A percentile compares a stretch with the other conserved stretches of the same genome.
Evolutionary conservation across 2,797 vertebrate species (phyloP).

Genomic region (Ceryle rudis): DNA sequence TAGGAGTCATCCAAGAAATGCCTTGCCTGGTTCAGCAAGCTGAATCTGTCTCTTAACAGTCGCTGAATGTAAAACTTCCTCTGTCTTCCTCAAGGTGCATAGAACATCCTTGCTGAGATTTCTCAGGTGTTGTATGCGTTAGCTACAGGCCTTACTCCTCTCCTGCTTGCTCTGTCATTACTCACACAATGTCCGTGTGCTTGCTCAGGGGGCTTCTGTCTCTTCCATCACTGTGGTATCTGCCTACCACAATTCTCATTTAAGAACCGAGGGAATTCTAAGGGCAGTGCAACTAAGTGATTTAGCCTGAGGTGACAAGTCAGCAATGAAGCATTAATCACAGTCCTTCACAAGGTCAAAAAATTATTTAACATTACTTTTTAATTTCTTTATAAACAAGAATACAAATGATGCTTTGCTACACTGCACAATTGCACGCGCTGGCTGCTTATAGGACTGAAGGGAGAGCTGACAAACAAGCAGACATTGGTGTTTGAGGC

Average conservation of each 20-base stretch:
- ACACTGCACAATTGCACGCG: background rate
- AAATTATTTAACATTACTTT: background rate
- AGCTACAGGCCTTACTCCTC: background rate
- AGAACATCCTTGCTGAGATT: background rate
- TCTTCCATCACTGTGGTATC: background rate
- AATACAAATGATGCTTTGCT: background rate
- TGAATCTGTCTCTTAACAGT: background rate
- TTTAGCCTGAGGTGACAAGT: background rate
- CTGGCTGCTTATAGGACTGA: background rate
- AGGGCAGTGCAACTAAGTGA: background rate
- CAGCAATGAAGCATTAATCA: background rate
- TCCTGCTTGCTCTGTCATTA: background rate
- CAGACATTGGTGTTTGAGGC: background rate
- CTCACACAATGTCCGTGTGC: accelerated
- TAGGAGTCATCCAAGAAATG: background rate
- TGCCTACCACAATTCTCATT: background rate
- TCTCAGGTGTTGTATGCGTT: accelerated
- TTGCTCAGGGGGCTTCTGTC: background rate
- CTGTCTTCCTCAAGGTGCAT: accelerated
- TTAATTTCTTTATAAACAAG: background rate
- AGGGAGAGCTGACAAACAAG: background rate
- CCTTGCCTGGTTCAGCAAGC: background rate
- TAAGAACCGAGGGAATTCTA: background rate
- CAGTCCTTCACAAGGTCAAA: background rate
- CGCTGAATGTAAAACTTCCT: background rate